A percentile compares a stretch with the other conserved stretches of the same genome.
phyloP scores from a whole-genome alignment of 1,140 invertebrate species.

The Cheumatopsyche charites region DNA sequence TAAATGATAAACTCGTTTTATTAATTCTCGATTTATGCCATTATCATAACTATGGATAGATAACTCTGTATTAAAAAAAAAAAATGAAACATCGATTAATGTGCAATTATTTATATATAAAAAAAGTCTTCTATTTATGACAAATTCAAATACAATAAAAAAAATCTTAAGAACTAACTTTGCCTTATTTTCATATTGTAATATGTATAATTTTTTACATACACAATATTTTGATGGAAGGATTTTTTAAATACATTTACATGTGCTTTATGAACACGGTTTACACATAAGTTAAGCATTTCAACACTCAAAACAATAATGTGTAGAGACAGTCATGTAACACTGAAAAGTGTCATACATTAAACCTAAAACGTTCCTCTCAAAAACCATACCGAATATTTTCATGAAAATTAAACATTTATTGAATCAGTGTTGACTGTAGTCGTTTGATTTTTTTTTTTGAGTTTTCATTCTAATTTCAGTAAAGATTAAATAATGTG shows the following conservation, averaged over 20 bases:
- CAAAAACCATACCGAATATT: too few species aligned
- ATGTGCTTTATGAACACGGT: slow-evolving; percentile 1
- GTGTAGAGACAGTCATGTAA: slow-evolving; percentile 3
- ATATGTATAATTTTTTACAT: too few species aligned
- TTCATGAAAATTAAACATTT: too few species aligned
- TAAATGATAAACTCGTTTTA: too few species aligned
- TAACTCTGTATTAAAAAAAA: neutral
- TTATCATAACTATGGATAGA: too few species aligned
- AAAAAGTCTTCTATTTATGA: slow-evolving; percentile 14
- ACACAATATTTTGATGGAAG: neutral
- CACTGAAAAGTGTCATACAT: neutral
- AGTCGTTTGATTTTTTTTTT: too few species aligned
- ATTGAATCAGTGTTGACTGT: too few species aligned
- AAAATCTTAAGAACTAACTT: neutral
- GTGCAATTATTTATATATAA: slow-evolving; percentile 28
- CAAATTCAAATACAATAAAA: slow-evolving; percentile 24
- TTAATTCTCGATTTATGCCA: too few species aligned
- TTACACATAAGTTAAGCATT: slow-evolving; percentile 7
- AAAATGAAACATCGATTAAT: slow-evolving; percentile 9
- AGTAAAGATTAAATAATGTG: too few species aligned
- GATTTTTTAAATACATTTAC: neutral
- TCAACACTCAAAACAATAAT: neutral
- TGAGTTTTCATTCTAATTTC: too few species aligned
- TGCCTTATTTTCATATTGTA: neutral
- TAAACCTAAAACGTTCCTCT: too few species aligned